phyloP scores from a whole-genome alignment of 2,888 invertebrate genomes.

The Scrobipalpa atriplicella region DNA sequence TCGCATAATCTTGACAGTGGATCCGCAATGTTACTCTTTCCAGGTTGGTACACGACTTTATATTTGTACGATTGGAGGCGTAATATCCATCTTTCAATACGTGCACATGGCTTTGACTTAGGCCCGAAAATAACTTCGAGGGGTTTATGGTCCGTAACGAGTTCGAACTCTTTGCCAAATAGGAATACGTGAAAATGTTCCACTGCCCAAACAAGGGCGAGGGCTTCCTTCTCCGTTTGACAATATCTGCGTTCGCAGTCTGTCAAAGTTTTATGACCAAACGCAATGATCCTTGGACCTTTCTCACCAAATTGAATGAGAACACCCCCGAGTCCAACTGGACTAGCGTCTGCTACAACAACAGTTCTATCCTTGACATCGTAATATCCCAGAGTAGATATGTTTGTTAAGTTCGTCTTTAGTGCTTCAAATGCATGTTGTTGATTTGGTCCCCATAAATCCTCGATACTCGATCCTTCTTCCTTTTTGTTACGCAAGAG shows the following conservation, averaged over 20 bases:
- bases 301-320: slow-evolving; percentile 31
- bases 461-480: slow-evolving; percentile 20
- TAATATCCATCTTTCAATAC: slow-evolving; percentile 47
- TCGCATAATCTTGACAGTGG: slow-evolving; percentile 37
- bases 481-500: slow-evolving; percentile 27
- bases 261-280: slow-evolving; percentile 40
- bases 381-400: slow-evolving; percentile 34
- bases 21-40: slow-evolving; percentile 45
- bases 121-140: slow-evolving; percentile 36
- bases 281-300: slow-evolving; percentile 43
- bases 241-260: slow-evolving; percentile 41
- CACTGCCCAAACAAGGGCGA: slow-evolving; percentile 42
- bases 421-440: slow-evolving; percentile 30
- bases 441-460: slow-evolving; percentile 30
- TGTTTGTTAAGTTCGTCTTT: slow-evolving; percentile 21
- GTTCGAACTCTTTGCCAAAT: slow-evolving; percentile 40
- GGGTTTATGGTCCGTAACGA: slow-evolving; percentile 44
- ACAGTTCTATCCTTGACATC: slow-evolving; percentile 27
- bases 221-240: slow-evolving; percentile 46
- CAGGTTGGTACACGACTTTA: slow-evolving; percentile 43
- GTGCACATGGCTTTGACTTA: slow-evolving; percentile 45
- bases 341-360: slow-evolving; percentile 34
- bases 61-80: slow-evolving; percentile 44
- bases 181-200: slow-evolving; percentile 38
- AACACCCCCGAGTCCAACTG: slow-evolving; percentile 31